Conservation (phyloP, 2,888 invertebrate species). For the Ischnura elegans region DNA sequence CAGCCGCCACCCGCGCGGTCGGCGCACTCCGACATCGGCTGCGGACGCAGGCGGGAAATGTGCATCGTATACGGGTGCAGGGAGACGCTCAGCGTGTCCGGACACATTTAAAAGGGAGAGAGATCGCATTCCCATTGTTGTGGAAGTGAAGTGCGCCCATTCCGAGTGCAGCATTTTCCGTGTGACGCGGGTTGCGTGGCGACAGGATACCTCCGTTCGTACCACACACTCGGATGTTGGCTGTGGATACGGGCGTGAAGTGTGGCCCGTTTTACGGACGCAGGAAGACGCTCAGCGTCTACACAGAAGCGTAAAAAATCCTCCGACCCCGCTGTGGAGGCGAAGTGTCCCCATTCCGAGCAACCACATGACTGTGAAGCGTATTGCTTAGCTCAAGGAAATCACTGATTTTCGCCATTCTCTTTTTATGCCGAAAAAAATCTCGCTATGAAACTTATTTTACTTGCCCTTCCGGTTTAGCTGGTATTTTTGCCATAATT, state of each 20-base stretch:
- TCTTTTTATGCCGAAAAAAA: too few relatives aligned
- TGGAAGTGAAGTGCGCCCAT: not conserved
- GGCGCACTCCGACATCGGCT: constrained; percentile 16
- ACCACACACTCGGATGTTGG: not conserved
- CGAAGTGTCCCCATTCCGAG: too few relatives aligned
- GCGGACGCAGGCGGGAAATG: not conserved
- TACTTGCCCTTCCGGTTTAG: too few relatives aligned
- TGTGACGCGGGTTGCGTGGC: not conserved
- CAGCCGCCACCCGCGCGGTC: not conserved
- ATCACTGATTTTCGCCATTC: too few relatives aligned
- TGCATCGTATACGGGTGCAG: not conserved
- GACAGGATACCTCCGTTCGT: not conserved
- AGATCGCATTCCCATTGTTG: not conserved
- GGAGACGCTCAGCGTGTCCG: not conserved
- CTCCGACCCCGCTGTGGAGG: too few relatives aligned
- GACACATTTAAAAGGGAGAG: not conserved
- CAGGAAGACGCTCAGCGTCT: too few relatives aligned
- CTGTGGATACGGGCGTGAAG: not conserved
- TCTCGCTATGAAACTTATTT: too few relatives aligned
- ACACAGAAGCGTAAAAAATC: too few relatives aligned
- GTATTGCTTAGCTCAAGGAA: too few relatives aligned
- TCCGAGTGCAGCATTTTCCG: not conserved
- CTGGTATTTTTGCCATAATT: too few relatives aligned
- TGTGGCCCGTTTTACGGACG: too few relatives aligned
- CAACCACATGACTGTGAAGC: too few relatives aligned